phyloP scores from a whole-genome alignment of 2,888 invertebrate species.

The Calliphora vomitoria region DNA sequence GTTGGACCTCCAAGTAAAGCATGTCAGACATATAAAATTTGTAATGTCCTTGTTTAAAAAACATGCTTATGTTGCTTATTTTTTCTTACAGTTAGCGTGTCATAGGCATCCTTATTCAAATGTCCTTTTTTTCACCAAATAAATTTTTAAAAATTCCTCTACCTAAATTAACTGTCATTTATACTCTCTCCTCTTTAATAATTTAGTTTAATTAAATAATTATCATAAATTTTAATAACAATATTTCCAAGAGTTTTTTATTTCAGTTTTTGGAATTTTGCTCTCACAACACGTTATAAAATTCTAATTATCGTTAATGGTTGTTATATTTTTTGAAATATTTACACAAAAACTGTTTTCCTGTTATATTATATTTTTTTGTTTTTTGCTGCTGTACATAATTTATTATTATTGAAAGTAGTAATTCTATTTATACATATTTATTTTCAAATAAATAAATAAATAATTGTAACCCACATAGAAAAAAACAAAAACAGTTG shows the following conservation, averaged over 20 bases:
- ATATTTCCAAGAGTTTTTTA: too few relatives aligned
- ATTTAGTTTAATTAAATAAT: slow-evolving; percentile 27
- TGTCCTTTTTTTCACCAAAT: too few relatives aligned
- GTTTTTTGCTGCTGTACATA: neutral
- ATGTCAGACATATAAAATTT: too few relatives aligned
- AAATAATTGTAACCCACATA: slow-evolving; percentile 13
- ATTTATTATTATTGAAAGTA: slow-evolving; percentile 44
- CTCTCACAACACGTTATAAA: neutral
- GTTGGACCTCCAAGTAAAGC: too few relatives aligned
- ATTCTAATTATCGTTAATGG: slow-evolving; percentile 31
- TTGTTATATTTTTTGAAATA: neutral
- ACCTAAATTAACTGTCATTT: neutral
- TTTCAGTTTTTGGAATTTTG: neutral
- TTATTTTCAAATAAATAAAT: slow-evolving; percentile 15
- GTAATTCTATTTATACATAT: slow-evolving; percentile 12
- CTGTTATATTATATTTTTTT: neutral
- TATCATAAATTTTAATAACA: slow-evolving; percentile 5
- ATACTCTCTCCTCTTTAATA: neutral
- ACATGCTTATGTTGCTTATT: too few relatives aligned
- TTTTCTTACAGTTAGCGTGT: too few relatives aligned
- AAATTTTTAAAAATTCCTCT: too few relatives aligned
- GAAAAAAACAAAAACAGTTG: neutral
- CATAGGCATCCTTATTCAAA: too few relatives aligned
- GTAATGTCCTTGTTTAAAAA: too few relatives aligned
- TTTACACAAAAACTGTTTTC: neutral